Evolutionary conservation across 53 echinoderm and acorn worm species (phyloP).

Genomic region (Hippasteria phrygiana): DNA sequence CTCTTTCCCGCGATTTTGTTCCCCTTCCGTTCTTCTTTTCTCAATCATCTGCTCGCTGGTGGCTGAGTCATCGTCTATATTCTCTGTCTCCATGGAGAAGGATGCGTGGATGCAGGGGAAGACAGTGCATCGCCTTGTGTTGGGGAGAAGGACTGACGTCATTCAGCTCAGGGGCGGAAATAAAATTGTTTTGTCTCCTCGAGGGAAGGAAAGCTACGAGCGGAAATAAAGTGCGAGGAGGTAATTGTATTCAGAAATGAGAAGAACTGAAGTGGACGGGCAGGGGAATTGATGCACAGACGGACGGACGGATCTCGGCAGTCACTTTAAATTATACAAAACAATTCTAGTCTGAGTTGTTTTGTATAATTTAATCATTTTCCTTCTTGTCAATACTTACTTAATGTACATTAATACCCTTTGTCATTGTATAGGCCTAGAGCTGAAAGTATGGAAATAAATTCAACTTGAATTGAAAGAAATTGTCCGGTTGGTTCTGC

Average conservation of each 20-base stretch:
- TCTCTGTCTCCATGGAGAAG: slow-evolving; percentile 48
- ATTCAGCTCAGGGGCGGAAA: slow-evolving; percentile 42
- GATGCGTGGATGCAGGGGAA: neutral
- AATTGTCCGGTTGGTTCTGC: too few relatives aligned
- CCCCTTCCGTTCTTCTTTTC: neutral
- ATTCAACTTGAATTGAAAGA: too few relatives aligned
- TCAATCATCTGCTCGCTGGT: slow-evolving; percentile 36
- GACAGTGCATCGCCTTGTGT: neutral
- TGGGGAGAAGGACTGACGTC: slow-evolving; percentile 38
- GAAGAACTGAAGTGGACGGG: neutral
- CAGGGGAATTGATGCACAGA: neutral
- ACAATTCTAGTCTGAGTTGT: neutral
- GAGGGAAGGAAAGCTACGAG: neutral
- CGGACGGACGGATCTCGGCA: neutral
- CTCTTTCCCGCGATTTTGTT: slow-evolving; percentile 6
- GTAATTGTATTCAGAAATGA: neutral
- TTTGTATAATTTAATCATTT: too few relatives aligned
- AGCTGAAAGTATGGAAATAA: too few relatives aligned
- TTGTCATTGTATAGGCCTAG: too few relatives aligned
- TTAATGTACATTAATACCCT: too few relatives aligned
- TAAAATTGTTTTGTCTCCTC: neutral
- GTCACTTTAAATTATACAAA: too few relatives aligned
- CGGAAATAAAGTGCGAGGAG: slow-evolving; percentile 12
- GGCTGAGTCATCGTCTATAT: slow-evolving; percentile 5
- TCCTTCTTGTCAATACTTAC: neutral